phyloP scores from a whole-genome alignment of 2,797 vertebrate genomes.

The Tragopan temminckii region DNA sequence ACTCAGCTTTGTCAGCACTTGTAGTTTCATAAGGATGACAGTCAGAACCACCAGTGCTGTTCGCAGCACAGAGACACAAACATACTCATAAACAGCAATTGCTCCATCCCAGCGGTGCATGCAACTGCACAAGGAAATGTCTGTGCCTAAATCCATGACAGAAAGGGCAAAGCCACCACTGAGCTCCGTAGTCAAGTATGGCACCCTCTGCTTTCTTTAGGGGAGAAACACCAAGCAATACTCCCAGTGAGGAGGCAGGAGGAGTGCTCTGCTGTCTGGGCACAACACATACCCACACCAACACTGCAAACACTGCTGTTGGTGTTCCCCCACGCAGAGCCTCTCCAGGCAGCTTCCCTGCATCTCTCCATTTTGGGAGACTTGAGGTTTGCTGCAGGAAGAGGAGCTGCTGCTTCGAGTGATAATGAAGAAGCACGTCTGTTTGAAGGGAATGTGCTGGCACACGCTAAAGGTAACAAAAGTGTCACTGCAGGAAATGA shows the following conservation, averaged over 20 bases:
- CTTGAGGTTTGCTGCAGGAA: background rate
- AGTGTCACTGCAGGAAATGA: background rate
- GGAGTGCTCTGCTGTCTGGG: background rate
- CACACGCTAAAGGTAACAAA: background rate
- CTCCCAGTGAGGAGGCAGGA: no score
- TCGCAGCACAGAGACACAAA: background rate
- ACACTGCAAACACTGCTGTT: background rate
- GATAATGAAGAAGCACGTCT: background rate
- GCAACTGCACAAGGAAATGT: background rate
- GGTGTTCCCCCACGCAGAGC: no score
- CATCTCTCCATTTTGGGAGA: background rate
- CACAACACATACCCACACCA: background rate
- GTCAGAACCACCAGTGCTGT: background rate
- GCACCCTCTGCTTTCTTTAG: background rate
- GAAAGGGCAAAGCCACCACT: background rate
- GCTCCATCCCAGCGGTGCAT: background rate
- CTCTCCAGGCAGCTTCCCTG: background rate
- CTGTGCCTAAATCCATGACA: background rate
- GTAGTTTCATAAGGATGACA: background rate
- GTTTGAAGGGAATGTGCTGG: background rate
- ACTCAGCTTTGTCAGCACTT: background rate
- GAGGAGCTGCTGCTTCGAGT: background rate
- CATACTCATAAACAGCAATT: rapidly evolving
- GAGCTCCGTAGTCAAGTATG: background rate
- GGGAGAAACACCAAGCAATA: background rate